Evolutionary conservation across 2,113 vertebrate genomes (phyloP).

Genomic region (Rhynchomys soricoides): DNA sequence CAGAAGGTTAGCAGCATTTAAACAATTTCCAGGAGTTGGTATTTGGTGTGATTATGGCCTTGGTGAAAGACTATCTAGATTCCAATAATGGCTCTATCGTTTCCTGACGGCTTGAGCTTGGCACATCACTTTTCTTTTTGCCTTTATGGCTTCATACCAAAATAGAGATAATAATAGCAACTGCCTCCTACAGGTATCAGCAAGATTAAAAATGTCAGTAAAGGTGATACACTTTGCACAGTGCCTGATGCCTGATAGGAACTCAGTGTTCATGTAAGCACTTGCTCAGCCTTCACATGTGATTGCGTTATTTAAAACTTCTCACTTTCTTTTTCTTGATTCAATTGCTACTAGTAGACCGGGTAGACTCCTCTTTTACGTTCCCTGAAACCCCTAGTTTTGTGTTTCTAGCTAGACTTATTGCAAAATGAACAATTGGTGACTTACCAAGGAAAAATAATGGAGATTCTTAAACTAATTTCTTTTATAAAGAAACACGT

Average conservation of each 20-base stretch:
- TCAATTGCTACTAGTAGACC: background rate
- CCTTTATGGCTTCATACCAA: background rate
- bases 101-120: background rate
- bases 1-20: background rate
- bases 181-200: background rate
- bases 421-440: conserved; percentile 33
- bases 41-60: background rate
- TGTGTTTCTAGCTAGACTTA: background rate
- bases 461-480: conserved; percentile 39
- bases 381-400: background rate
- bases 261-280: background rate
- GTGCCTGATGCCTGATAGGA: background rate
- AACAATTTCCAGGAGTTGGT: background rate
- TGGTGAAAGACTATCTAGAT: background rate
- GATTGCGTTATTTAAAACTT: background rate
- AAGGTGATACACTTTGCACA: background rate
- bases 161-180: conserved; percentile 1
- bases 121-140: conserved; percentile 39
- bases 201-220: background rate
- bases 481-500: background rate
- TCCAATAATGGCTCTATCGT: background rate
- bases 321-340: conserved; percentile 15
- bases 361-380: background rate
- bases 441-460: conserved; percentile 41
- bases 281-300: background rate